A percentile compares a stretch with the other conserved stretches of the same genome.
Conservation (phyloP, 2,888 invertebrate genomes). For the Drosophila meridionalis region DNA sequence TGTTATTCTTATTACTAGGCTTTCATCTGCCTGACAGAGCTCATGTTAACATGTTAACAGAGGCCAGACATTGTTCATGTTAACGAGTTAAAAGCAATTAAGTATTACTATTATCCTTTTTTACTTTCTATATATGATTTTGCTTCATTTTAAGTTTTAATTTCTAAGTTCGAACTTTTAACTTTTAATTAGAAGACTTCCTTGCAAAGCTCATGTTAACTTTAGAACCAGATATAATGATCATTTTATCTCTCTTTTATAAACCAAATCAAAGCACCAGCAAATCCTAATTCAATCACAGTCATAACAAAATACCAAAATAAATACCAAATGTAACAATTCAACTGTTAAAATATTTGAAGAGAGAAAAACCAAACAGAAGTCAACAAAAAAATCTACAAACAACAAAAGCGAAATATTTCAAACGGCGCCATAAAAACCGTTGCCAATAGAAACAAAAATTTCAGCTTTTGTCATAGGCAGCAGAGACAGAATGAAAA, state of each 20-base stretch:
- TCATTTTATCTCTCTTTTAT: no score
- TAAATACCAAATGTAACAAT: not conserved
- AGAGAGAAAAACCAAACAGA: no score
- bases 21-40: not conserved
- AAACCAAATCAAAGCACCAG: not conserved
- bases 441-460: not conserved
- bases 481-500: not conserved
- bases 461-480: conserved; percentile 31
- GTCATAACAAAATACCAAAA: not conserved
- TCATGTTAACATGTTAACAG: not conserved
- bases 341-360: conserved; percentile 1
- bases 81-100: not conserved
- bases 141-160: not conserved
- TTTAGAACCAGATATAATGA: no score
- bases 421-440: not conserved
- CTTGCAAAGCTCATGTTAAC: not conserved
- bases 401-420: not conserved
- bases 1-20: not conserved
- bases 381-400: not conserved
- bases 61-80: not conserved
- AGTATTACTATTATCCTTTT: not conserved
- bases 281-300: conserved; percentile 5
- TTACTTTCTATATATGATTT: not conserved
- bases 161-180: no score
- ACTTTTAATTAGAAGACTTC: no score